These are phyloP conservation scores for Anser cygnoides DNA, from an alignment of 2,113 vertebrate genomes.

Conservation along the genomic window DNA sequence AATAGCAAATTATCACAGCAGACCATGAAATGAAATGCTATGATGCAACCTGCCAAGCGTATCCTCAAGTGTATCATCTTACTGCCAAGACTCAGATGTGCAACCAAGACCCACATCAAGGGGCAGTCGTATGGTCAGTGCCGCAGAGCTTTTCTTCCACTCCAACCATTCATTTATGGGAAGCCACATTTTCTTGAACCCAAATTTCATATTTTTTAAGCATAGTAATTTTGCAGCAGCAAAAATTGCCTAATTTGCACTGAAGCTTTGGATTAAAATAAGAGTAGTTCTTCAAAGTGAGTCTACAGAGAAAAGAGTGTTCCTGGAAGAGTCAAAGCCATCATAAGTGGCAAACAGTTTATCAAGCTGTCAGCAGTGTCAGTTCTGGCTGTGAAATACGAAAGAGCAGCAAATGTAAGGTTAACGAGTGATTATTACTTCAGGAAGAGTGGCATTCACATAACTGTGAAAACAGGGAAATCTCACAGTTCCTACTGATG, in stretches of 20 bases:
- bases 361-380: conserved; percentile 56
- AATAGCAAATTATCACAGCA: background rate
- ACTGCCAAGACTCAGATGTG: background rate
- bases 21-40: background rate
- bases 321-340: conserved; percentile 58
- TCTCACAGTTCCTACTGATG: conserved; percentile 40
- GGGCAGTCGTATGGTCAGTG: too few species aligned
- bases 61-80: background rate
- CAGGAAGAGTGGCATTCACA: conserved; percentile 40
- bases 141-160: background rate
- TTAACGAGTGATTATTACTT: conserved; percentile 54
- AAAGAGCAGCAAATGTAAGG: conserved; percentile 64
- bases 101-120: background rate
- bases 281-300: background rate
- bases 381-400: conserved; percentile 23
- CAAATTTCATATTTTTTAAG: background rate
- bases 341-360: conserved; percentile 22
- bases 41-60: background rate
- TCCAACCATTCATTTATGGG: accelerated
- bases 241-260: background rate
- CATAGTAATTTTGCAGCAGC: background rate
- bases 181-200: background rate
- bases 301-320: background rate
- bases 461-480: conserved; percentile 44
- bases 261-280: conserved; percentile 3